These are phyloP conservation scores for Bombus waltoni DNA, from an alignment of 1,140 invertebrate genomes.

Conservation along the genomic window DNA sequence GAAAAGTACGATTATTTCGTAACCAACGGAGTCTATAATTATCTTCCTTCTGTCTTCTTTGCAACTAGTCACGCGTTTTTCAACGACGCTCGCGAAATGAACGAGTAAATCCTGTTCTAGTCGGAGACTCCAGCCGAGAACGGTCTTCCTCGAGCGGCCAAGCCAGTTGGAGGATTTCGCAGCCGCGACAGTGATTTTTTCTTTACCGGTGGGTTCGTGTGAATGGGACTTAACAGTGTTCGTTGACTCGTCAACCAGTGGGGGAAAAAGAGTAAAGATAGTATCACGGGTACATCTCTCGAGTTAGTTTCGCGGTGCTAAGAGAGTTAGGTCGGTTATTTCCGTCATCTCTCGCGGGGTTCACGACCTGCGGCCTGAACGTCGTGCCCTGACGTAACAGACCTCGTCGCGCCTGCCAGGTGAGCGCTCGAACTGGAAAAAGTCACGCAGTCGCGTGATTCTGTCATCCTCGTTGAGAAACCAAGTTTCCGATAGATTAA, in stretches of 20 bases:
- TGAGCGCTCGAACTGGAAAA: slow-evolving; percentile 44
- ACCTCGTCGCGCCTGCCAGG: slow-evolving; percentile 31
- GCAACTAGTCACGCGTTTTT: no score
- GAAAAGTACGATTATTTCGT: neutral
- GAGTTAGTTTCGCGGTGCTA: slow-evolving; percentile 62
- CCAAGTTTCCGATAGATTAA: neutral
- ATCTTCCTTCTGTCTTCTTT: no score
- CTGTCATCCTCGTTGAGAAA: neutral
- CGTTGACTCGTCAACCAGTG: slow-evolving; percentile 24
- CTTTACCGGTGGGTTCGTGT: slow-evolving; percentile 19
- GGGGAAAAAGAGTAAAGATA: slow-evolving; percentile 70
- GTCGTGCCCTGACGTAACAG: slow-evolving; percentile 52
- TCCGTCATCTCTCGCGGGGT: slow-evolving; percentile 66
- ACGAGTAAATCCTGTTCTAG: neutral
- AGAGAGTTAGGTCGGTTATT: slow-evolving; percentile 69
- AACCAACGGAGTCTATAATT: neutral
- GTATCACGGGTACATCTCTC: slow-evolving; percentile 63
- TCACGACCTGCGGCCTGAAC: slow-evolving; percentile 65
- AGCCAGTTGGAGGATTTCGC: neutral
- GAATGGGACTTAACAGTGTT: slow-evolving; percentile 58
- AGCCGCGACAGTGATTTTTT: neutral
- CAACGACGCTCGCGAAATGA: neutral
- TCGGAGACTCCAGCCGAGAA: no score
- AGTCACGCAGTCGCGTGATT: slow-evolving; percentile 12
- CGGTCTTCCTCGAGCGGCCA: neutral